phyloP scores from a whole-genome alignment of 2,888 invertebrate species.

The Dynastes hyllus region DNA sequence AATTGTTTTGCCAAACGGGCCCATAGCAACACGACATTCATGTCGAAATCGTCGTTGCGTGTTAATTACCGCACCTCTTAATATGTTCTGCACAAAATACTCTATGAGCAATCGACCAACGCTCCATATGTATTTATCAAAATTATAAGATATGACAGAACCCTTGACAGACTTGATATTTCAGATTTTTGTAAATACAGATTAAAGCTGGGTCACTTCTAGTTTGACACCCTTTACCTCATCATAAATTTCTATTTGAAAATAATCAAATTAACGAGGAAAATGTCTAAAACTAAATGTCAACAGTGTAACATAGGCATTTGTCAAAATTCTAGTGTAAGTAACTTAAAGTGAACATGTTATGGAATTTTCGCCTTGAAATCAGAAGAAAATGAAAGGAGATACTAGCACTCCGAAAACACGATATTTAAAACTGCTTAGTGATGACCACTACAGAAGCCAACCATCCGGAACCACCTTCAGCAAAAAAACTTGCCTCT shows the following conservation, averaged over 20 bases:
- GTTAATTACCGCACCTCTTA: too few relatives aligned
- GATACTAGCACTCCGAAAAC: background rate
- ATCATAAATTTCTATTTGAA: background rate
- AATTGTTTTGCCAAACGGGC: too few relatives aligned
- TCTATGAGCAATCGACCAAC: too few relatives aligned
- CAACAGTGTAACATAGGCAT: background rate
- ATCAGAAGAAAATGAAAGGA: slow-evolving; percentile 24
- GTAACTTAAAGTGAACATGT: background rate
- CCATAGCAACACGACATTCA: too few relatives aligned
- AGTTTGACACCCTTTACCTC: too few relatives aligned
- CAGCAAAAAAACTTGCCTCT: background rate
- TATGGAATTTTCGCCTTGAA: slow-evolving; percentile 10
- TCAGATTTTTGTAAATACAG: too few relatives aligned
- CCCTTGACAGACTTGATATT: too few relatives aligned
- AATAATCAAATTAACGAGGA: slow-evolving; percentile 48
- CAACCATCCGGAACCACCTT: background rate
- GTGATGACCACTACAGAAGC: slow-evolving; percentile 16
- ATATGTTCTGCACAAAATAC: too few relatives aligned
- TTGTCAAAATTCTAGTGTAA: slow-evolving; percentile 34
- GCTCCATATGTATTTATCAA: too few relatives aligned
- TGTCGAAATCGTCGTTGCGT: too few relatives aligned
- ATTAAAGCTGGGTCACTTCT: too few relatives aligned
- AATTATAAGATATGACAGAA: too few relatives aligned
- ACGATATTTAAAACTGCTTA: background rate
- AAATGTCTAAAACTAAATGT: slow-evolving; percentile 3